A percentile compares a stretch with the other conserved stretches of the same genome.
Evolutionary conservation across 2,113 vertebrate species (phyloP).

Genomic region (Apteryx owenii): DNA sequence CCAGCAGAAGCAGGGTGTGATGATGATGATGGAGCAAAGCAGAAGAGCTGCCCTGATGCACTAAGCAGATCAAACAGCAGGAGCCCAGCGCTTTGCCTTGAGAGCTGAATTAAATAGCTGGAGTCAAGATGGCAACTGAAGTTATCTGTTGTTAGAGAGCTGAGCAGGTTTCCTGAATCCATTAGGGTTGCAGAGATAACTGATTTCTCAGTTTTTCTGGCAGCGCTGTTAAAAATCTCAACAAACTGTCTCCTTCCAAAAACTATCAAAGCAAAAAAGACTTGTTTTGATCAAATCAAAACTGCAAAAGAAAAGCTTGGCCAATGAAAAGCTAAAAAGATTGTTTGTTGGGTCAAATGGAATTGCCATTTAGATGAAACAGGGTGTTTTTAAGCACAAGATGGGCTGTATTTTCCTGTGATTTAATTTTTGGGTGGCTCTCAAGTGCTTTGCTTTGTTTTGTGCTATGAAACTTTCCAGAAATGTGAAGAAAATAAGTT

Average conservation of each 20-base stretch:
- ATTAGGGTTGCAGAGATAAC: background rate
- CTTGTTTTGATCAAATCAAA: background rate
- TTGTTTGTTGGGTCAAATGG: background rate
- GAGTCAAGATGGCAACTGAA: background rate
- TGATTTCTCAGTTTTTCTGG: background rate
- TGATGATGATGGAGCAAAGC: background rate
- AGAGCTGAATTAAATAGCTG: background rate
- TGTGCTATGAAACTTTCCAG: too few species aligned
- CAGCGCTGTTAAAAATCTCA: background rate
- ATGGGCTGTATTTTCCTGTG: background rate
- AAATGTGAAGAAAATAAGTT: background rate
- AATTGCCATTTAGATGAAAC: background rate
- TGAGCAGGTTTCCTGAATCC: background rate
- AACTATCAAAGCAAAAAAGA: background rate
- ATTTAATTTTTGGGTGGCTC: background rate
- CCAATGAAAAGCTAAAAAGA: background rate
- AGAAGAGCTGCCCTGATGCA: background rate
- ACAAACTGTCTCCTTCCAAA: background rate
- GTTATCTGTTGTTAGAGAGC: background rate
- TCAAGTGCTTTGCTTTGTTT: too few species aligned
- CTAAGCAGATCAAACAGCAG: background rate
- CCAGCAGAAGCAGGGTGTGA: accelerated
- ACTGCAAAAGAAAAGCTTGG: background rate
- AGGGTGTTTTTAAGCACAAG: background rate
- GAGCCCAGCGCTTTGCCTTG: background rate